Evolutionary conservation across 2,797 vertebrate species (phyloP).

Genomic region (Paedocypris micromegethes): DNA sequence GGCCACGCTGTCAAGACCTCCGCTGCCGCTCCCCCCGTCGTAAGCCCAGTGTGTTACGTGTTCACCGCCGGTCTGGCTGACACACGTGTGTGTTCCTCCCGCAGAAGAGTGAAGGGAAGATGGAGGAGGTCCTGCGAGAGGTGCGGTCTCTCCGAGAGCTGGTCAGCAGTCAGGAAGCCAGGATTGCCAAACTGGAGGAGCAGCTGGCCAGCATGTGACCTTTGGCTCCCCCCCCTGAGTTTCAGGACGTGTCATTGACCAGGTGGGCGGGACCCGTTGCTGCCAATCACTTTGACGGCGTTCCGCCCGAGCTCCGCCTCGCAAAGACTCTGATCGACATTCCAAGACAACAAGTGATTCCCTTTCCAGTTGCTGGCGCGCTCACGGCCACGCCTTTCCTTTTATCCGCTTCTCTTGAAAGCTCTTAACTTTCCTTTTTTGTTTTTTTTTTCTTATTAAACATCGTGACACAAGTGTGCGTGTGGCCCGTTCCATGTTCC

Average conservation of each 20-base stretch:
- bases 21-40: slow-evolving; percentile 69
- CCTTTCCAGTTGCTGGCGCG: slow-evolving; percentile 51
- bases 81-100: slow-evolving; percentile 20
- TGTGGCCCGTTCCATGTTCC: too few species aligned
- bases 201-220: slow-evolving; percentile 83
- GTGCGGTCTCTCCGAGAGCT: slow-evolving; percentile 91
- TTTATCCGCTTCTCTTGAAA: slow-evolving; percentile 57
- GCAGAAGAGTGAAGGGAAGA: slow-evolving; percentile 87
- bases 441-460: slow-evolving; percentile 50
- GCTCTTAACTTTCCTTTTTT: slow-evolving; percentile 53
- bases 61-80: background rate
- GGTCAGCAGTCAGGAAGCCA: slow-evolving; percentile 88
- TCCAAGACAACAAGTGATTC: slow-evolving; percentile 71
- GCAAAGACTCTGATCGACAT: slow-evolving; percentile 70
- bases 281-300: slow-evolving; percentile 70
- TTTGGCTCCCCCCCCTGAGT: slow-evolving; percentile 25
- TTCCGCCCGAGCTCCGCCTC: slow-evolving; percentile 70
- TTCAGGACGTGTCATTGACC: slow-evolving; percentile 70
- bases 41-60: slow-evolving; percentile 53
- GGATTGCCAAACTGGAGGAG: slow-evolving; percentile 93
- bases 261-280: slow-evolving; percentile 64
- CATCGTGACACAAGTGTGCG: slow-evolving; percentile 40
- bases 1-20: slow-evolving; percentile 71
- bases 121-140: slow-evolving; percentile 96
- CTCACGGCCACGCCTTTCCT: slow-evolving; percentile 52